A percentile compares a stretch with the other conserved stretches of the same genome.
Evolutionary conservation across 1,140 invertebrate species (phyloP).

Genomic region (Drosophila azteca): DNA sequence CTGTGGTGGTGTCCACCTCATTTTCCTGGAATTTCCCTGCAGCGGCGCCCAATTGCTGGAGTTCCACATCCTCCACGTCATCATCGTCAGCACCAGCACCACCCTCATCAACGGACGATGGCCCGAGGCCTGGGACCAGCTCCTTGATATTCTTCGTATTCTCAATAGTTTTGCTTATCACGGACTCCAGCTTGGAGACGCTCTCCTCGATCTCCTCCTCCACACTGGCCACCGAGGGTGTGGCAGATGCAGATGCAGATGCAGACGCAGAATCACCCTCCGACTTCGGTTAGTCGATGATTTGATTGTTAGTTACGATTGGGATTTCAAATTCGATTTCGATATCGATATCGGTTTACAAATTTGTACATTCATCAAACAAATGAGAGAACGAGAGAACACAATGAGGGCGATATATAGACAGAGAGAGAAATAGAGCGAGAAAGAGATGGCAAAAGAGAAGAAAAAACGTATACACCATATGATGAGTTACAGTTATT

Average conservation of each 20-base stretch:
- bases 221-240: constrained; percentile 30
- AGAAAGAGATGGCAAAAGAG: constrained; percentile 61
- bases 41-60: constrained; percentile 49
- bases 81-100: constrained; percentile 68
- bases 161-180: constrained; percentile 81
- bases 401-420: constrained; percentile 52
- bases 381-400: constrained; percentile 14
- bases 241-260: constrained; percentile 23
- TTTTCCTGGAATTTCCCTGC: constrained; percentile 35
- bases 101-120: constrained; percentile 42
- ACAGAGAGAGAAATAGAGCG: constrained; percentile 44
- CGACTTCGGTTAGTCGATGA: constrained; percentile 34
- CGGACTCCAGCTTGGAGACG: constrained; percentile 77
- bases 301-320: constrained; percentile 31
- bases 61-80: constrained; percentile 66
- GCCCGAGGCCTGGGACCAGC: constrained; percentile 50
- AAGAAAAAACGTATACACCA: constrained; percentile 74
- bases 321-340: constrained; percentile 9
- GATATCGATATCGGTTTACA: constrained; percentile 1
- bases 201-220: constrained; percentile 77
- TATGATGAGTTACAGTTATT: constrained; percentile 70
- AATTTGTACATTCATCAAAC: constrained; percentile 3
- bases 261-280: constrained; percentile 15
- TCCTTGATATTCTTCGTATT: constrained; percentile 82
- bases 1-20: constrained; percentile 28